Percentiles rank a stretch among this genome's conserved stretches.
Conservation (phyloP, 2,888 invertebrate genomes). For the Drosophila putrida region DNA sequence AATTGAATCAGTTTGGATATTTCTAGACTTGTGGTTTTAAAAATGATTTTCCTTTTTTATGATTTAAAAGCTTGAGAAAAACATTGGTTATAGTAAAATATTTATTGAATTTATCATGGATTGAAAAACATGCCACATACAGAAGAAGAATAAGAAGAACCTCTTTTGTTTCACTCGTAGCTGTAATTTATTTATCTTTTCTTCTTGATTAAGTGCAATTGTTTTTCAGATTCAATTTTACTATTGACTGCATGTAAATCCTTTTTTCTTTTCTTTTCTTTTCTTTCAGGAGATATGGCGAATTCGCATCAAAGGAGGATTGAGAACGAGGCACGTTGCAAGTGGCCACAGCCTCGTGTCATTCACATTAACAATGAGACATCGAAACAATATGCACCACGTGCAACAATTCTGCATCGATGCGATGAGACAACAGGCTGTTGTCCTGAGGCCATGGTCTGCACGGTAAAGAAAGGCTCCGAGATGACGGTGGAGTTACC, state of each 20-base stretch:
- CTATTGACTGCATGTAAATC: conserved; percentile 1
- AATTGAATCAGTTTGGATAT: too few species aligned
- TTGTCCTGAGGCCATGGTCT: conserved; percentile 89
- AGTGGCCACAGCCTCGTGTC: conserved; percentile 77
- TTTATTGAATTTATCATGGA: not conserved
- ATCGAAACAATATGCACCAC: conserved; percentile 91
- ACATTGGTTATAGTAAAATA: too few species aligned
- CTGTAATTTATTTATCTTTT: not conserved
- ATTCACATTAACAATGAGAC: conserved; percentile 78
- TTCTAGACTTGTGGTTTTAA: too few species aligned
- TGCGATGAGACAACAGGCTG: conserved; percentile 95
- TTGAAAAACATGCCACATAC: not conserved
- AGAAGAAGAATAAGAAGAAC: too few species aligned
- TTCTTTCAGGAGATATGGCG: conserved; percentile 68
- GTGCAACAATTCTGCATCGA: conserved; percentile 93
- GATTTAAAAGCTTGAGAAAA: too few species aligned
- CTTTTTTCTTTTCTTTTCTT: conserved; percentile 34
- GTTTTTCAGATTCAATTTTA: conserved; percentile 2
- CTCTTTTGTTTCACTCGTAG: conserved; percentile 1
- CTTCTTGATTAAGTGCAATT: not conserved
- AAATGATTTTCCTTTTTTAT: too few species aligned
- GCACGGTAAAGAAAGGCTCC: conserved; percentile 88
- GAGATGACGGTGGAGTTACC: conserved; percentile 84
- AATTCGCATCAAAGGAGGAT: conserved; percentile 69
- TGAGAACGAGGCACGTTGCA: conserved; percentile 72